These are phyloP conservation scores for Gymnobelideus leadbeateri DNA, from an alignment of 2,113 vertebrate species.

Conservation along the genomic window DNA sequence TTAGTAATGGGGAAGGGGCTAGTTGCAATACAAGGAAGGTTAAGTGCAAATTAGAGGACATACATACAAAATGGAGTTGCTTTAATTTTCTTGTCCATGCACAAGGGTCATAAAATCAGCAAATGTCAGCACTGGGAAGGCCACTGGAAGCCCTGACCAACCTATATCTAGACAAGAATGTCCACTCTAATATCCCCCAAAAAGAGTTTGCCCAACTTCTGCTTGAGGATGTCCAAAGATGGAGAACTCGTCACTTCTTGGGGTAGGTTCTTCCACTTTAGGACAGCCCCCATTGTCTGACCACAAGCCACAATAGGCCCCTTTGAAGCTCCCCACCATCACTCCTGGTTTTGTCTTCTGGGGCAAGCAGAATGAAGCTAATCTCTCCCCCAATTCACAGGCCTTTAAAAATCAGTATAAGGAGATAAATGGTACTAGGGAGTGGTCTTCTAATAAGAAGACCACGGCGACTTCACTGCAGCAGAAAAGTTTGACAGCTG, in stretches of 20 bases:
- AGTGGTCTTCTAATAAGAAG: background rate
- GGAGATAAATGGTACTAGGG: background rate
- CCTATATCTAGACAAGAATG: background rate
- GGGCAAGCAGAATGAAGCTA: too few relatives aligned
- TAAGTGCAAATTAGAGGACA: background rate
- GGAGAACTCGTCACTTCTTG: background rate
- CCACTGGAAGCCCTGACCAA: background rate
- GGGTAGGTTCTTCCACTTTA: background rate
- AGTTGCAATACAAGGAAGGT: background rate
- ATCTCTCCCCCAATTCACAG: background rate
- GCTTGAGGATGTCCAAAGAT: background rate
- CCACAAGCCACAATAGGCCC: background rate
- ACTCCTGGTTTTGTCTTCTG: background rate
- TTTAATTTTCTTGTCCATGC: background rate
- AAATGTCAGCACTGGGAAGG: background rate
- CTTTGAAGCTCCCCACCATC: background rate
- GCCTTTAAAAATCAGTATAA: background rate
- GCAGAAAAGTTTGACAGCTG: background rate
- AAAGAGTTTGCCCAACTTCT: background rate
- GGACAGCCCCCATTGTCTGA: background rate
- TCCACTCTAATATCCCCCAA: background rate
- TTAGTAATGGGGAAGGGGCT: background rate
- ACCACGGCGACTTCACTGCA: background rate
- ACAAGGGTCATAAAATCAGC: too few relatives aligned
- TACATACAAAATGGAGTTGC: background rate